These are phyloP conservation scores for Agelastica alni DNA, from an alignment of 2,888 invertebrate species.

Conservation along the genomic window DNA sequence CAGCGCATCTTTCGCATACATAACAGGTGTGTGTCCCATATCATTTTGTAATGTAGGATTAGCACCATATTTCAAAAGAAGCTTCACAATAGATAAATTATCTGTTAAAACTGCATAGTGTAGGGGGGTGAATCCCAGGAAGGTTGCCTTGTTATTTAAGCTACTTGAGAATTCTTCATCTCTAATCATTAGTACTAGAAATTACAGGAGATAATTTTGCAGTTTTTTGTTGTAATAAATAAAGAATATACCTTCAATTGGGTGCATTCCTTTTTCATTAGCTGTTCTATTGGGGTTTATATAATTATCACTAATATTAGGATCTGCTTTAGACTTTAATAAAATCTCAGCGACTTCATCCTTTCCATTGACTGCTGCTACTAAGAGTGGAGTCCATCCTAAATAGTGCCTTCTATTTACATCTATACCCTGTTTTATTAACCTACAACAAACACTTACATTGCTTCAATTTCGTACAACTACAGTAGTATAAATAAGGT, in stretches of 20 bases:
- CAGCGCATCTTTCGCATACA: slow-evolving; percentile 70
- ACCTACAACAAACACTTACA: too few species aligned
- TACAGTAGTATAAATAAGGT: too few species aligned
- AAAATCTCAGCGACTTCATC: slow-evolving; percentile 64
- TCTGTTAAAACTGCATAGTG: slow-evolving; percentile 87
- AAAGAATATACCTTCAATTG: slow-evolving; percentile 68
- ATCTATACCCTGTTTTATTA: slow-evolving; percentile 59
- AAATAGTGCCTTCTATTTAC: slow-evolving; percentile 74
- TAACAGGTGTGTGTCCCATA: slow-evolving; percentile 73
- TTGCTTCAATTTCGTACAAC: too few species aligned
- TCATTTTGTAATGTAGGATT: slow-evolving; percentile 77
- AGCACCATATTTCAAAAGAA: slow-evolving; percentile 73
- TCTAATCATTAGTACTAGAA: slow-evolving; percentile 65
- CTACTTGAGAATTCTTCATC: slow-evolving; percentile 82
- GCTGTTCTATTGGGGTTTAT: slow-evolving; percentile 71
- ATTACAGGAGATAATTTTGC: slow-evolving; percentile 54
- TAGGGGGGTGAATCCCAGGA: slow-evolving; percentile 83
- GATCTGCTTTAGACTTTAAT: slow-evolving; percentile 76
- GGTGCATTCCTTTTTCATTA: slow-evolving; percentile 68
- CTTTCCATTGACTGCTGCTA: slow-evolving; percentile 80
- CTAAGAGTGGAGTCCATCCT: slow-evolving; percentile 88
- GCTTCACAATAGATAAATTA: slow-evolving; percentile 64
- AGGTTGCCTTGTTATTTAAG: slow-evolving; percentile 73
- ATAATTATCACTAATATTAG: slow-evolving; percentile 77
- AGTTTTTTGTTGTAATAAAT: slow-evolving; percentile 13